These are phyloP conservation scores for Leucophora obtusa DNA, from an alignment of 2,888 invertebrate species.

Conservation along the genomic window DNA sequence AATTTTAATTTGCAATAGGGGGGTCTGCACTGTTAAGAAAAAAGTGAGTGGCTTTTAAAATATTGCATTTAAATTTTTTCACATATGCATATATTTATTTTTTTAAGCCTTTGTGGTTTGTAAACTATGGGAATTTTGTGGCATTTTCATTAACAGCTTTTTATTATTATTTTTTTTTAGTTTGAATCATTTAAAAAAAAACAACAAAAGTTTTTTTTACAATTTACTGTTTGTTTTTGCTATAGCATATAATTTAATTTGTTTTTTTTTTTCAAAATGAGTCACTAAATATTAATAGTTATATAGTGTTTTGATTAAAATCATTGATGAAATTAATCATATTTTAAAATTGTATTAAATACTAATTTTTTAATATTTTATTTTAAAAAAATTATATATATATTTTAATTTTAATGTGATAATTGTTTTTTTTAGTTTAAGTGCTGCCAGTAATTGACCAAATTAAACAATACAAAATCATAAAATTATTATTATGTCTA, in stretches of 20 bases:
- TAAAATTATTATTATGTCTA: neutral
- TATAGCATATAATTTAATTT: neutral
- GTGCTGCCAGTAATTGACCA: neutral
- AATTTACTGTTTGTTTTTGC: neutral
- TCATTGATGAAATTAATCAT: too few species aligned
- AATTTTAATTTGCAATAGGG: neutral
- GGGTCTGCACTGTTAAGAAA: neutral
- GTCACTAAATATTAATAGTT: neutral
- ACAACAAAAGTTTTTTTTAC: neutral
- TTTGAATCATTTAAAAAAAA: neutral
- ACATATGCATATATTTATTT: neutral
- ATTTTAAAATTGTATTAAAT: too few species aligned
- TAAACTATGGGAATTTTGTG: slow-evolving; percentile 59
- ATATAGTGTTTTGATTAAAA: too few species aligned
- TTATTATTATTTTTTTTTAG: neutral
- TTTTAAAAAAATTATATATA: too few species aligned
- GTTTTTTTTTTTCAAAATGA: neutral
- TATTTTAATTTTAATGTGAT: too few species aligned
- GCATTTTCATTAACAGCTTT: slow-evolving; percentile 60
- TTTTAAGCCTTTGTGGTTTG: neutral
- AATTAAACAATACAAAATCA: neutral
- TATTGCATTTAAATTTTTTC: neutral
- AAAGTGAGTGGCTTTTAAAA: slow-evolving; percentile 5
- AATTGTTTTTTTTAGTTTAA: too few species aligned
- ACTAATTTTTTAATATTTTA: too few species aligned